Evolutionary conservation across 2,888 invertebrate genomes (phyloP).

Genomic region (Drosophila emarginata): DNA sequence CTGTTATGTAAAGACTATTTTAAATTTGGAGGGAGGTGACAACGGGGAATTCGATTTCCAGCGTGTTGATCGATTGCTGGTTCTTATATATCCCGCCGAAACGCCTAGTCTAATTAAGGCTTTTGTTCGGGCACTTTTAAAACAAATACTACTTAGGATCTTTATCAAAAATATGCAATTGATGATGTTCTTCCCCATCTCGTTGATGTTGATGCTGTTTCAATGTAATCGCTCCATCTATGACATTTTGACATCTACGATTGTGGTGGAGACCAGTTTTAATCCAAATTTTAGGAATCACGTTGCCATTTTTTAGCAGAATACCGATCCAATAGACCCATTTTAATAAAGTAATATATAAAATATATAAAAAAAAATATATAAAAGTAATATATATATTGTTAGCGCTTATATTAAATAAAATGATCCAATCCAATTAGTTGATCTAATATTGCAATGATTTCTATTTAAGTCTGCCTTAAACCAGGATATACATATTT

Average conservation of each 20-base stretch:
- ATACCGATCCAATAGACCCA: too few species aligned
- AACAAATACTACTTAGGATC: neutral
- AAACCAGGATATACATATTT: neutral
- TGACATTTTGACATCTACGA: neutral
- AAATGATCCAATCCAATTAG: too few species aligned
- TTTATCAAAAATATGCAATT: neutral
- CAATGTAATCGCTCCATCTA: neutral
- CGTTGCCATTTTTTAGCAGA: too few species aligned
- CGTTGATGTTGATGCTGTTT: neutral
- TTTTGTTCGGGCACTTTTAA: neutral
- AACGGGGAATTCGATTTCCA: neutral
- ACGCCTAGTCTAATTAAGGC: neutral
- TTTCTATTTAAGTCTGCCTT: too few species aligned
- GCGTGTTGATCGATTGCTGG: neutral
- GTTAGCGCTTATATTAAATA: too few species aligned
- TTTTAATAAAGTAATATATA: too few species aligned
- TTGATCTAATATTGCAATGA: too few species aligned
- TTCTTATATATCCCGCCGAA: neutral
- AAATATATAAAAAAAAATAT: too few species aligned
- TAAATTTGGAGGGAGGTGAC: neutral
- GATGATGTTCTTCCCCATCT: neutral
- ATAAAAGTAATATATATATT: too few species aligned
- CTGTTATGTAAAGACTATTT: neutral
- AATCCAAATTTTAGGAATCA: too few species aligned
- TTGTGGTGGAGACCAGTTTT: neutral